Conservation (phyloP, 2,797 vertebrate genomes). For the Anomalospiza imberbis region DNA sequence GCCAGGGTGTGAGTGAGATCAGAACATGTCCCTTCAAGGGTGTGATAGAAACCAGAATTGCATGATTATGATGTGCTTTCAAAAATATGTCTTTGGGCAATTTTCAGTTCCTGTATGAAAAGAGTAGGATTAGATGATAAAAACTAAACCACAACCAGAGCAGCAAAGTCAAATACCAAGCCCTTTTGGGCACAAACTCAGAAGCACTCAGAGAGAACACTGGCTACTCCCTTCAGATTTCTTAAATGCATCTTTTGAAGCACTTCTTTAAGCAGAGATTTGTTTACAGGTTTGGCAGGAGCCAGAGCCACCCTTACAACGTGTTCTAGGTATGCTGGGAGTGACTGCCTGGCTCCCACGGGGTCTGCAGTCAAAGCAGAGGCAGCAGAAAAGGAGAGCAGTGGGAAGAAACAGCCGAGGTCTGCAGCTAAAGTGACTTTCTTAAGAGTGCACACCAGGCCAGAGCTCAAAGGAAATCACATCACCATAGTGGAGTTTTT, state of each 20-base stretch:
- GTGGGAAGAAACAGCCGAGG: neutral
- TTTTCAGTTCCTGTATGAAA: neutral
- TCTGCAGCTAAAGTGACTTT: neutral
- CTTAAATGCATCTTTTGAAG: neutral
- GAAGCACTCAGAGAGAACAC: neutral
- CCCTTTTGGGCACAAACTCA: neutral
- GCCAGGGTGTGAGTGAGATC: neutral
- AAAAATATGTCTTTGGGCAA: neutral
- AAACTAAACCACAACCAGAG: conserved; percentile 2
- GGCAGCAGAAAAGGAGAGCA: neutral
- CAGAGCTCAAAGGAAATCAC: neutral
- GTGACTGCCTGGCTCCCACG: fast-evolving
- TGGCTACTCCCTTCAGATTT: neutral
- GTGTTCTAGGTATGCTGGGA: neutral
- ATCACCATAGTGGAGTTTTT: neutral
- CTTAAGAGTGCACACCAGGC: neutral
- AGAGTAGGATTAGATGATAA: neutral
- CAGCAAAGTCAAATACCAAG: neutral
- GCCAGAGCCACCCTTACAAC: neutral
- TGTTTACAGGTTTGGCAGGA: neutral
- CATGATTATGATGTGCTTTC: neutral
- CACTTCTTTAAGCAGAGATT: neutral
- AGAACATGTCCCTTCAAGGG: neutral
- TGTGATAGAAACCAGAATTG: conserved; percentile 13
- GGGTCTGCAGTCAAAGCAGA: neutral